phyloP scores from a whole-genome alignment of 2,888 invertebrate species.

The Ephialtes manifestator region DNA sequence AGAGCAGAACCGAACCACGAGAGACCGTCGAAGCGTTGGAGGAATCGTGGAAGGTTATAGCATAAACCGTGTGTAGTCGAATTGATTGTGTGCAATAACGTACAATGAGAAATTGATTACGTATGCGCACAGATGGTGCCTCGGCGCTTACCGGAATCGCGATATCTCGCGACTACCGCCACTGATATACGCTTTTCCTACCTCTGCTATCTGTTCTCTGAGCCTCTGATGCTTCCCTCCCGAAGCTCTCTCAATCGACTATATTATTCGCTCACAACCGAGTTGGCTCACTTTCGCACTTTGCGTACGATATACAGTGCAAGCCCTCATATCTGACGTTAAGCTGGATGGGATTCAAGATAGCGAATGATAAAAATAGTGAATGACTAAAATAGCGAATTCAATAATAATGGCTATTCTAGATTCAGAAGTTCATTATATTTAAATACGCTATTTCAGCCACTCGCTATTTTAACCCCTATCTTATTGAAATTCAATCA shows the following conservation, averaged over 20 bases:
- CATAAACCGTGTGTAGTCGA: constrained; percentile 2
- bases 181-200: constrained; percentile 17
- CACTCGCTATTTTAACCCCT: too few species aligned
- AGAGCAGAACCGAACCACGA: neutral
- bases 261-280: neutral
- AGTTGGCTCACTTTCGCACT: constrained; percentile 37
- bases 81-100: constrained; percentile 36
- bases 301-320: neutral
- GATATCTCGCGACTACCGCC: constrained; percentile 2
- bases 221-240: neutral
- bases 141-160: constrained; percentile 32
- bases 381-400: too few species aligned
- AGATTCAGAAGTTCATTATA: too few species aligned
- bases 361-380: too few species aligned
- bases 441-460: too few species aligned
- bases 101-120: constrained; percentile 62
- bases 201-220: constrained; percentile 10
- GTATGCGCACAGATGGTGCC: constrained; percentile 27
- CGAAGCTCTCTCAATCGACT: neutral
- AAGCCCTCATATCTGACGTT: too few species aligned
- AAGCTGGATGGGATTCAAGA: too few species aligned
- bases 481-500: too few species aligned
- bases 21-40: neutral
- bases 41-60: constrained; percentile 6
- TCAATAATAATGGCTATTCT: too few species aligned